Evolutionary conservation across 2,888 invertebrate genomes (phyloP), one percentile per base, ranked within the genome.

Genomic region (Hemaris fuciformis): DNA sequence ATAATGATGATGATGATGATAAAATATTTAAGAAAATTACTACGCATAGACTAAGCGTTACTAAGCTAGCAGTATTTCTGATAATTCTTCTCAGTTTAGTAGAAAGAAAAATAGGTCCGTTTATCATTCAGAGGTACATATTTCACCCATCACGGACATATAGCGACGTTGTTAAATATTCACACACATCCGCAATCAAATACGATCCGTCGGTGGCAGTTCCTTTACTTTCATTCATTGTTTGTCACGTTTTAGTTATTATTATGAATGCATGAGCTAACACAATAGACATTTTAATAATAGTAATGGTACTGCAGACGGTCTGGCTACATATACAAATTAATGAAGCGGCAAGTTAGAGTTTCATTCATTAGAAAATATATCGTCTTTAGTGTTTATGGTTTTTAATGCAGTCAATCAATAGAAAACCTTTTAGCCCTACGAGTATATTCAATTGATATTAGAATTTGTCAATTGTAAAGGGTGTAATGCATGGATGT

Each of bases 191-290:
- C 60, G 60, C 46, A 60, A 60, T 48, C 48, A 46, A 46, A 59
- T 53, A 60, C 22, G 60, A 53, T 23, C 15, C 45, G 57, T 57
- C 43, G 43, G 31, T 43, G 15, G 57, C 46, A 61, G 61, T 61
- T 61, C 61, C 61, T 43, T 60, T 56, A 57, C 61, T 57, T 61
- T 57, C 61, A 34, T 61, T 57, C 61, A 61, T 57, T 61, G 61
- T 61, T 57, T 45, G 57, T 57, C 42, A 56, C 57, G 27, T 34
- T 46, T 53, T 45, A 45, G 46, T 43, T 60, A 25, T 31, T 60
- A 25, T 46, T 46, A 34, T 53, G 25, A 60, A 15, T 60, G 25
- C 25, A 60, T 41, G 60, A 48, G 41, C 48, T 38, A 25, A 48
- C 46, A 60, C 60, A 60, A 60, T 60, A 60, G 60, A 23, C 60